These are phyloP conservation scores for Odontocolon sp. DNA, from an alignment of 2,888 invertebrate genomes.

Conservation along the genomic window DNA sequence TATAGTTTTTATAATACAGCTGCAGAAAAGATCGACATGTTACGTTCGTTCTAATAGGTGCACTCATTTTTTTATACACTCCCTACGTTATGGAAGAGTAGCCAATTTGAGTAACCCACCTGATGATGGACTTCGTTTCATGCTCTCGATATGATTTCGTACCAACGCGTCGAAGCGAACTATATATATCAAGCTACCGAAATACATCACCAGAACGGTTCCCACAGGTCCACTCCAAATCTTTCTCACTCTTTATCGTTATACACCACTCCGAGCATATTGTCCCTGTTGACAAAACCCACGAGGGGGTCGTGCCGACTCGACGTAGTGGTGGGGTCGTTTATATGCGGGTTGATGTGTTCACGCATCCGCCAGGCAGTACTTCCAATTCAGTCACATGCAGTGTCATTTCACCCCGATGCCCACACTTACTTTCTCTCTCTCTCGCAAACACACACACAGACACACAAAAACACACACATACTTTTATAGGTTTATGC, in stretches of 20 bases:
- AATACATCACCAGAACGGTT: slow-evolving; percentile 64
- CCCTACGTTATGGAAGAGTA: background rate
- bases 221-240: slow-evolving; percentile 77
- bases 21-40: background rate
- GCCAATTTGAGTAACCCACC: background rate
- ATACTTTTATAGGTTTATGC: too few relatives aligned
- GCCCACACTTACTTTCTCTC: background rate
- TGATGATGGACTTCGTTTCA: background rate
- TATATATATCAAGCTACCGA: slow-evolving; percentile 22
- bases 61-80: background rate
- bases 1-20: too few relatives aligned
- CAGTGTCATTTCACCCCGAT: slow-evolving; percentile 28
- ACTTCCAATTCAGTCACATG: slow-evolving; percentile 30
- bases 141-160: slow-evolving; percentile 11
- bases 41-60: background rate
- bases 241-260: slow-evolving; percentile 47
- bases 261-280: slow-evolving; percentile 76
- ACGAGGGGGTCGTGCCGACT: slow-evolving; percentile 70
- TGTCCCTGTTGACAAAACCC: slow-evolving; percentile 80
- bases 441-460: too few relatives aligned
- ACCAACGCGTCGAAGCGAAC: background rate
- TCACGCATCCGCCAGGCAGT: slow-evolving; percentile 35
- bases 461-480: too few relatives aligned
- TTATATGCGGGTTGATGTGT: slow-evolving; percentile 48
- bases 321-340: slow-evolving; percentile 17